phyloP scores from a whole-genome alignment of 2,888 invertebrate species.

The Nymphalis polychloros region DNA sequence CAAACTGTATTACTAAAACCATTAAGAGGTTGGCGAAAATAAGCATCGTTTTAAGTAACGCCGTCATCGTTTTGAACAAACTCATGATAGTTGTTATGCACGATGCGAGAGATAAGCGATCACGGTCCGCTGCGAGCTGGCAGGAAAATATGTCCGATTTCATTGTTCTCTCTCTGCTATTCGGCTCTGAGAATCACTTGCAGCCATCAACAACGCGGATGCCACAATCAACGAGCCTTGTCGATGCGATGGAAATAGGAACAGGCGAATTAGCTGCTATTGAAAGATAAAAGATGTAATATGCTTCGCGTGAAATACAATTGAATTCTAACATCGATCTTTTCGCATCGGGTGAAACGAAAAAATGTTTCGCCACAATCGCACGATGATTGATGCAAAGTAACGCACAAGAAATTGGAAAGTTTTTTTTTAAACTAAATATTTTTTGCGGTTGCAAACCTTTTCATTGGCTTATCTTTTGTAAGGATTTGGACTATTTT shows the following conservation, averaged over 20 bases:
- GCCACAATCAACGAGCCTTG: constrained; percentile 80
- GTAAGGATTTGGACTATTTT: constrained; percentile 18
- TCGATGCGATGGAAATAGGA: constrained; percentile 76
- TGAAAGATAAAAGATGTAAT: constrained; percentile 67
- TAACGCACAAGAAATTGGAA: constrained; percentile 25
- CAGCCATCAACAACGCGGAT: constrained; percentile 77
- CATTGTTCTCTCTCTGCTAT: constrained; percentile 74
- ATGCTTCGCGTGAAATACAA: constrained; percentile 58
- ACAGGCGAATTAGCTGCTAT: constrained; percentile 74
- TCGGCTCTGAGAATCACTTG: constrained; percentile 78
- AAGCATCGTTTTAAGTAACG: constrained; percentile 67
- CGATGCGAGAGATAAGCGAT: constrained; percentile 71
- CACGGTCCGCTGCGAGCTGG: constrained; percentile 75
- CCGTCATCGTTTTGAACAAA: constrained; percentile 71
- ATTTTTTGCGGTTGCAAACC: constrained; percentile 8
- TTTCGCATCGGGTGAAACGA: constrained; percentile 34
- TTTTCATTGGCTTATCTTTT: constrained; percentile 15
- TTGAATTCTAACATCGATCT: constrained; percentile 58
- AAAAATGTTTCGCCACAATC: constrained; percentile 33
- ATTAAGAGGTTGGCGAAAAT: constrained; percentile 66
- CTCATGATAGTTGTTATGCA: constrained; percentile 70
- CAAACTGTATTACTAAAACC: constrained; percentile 51
- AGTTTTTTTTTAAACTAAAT: constrained; percentile 15
- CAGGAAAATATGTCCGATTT: constrained; percentile 81
- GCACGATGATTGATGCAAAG: constrained; percentile 29